Conservation (phyloP, 2,888 invertebrate genomes). For the Himalopsyche tibetana region DNA sequence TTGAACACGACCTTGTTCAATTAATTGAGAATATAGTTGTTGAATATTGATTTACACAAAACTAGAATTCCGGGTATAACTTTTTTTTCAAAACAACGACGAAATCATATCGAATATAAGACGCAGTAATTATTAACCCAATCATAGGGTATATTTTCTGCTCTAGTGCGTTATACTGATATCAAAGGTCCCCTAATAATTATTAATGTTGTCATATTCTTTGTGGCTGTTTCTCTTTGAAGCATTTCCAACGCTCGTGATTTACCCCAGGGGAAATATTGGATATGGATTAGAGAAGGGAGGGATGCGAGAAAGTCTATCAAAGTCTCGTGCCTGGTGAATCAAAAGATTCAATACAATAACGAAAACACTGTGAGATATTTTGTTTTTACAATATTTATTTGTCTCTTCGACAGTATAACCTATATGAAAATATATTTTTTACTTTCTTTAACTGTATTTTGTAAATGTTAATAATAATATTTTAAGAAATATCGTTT, state of each 20-base stretch:
- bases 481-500: no score
- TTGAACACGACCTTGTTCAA: no score
- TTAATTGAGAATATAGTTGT: no score
- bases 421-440: no score
- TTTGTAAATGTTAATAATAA: no score
- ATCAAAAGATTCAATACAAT: slow-evolving; percentile 12
- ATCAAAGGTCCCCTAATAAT: slow-evolving; percentile 9
- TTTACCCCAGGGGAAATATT: slow-evolving; percentile 24
- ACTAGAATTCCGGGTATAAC: no score
- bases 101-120: no score
- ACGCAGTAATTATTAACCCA: slow-evolving; percentile 4
- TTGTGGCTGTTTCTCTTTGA: slow-evolving; percentile 20
- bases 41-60: no score
- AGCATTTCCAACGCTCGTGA: slow-evolving; percentile 10
- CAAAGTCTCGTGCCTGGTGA: slow-evolving; percentile 1
- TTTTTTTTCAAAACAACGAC: no score
- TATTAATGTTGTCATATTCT: slow-evolving; percentile 17
- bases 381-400: background rate
- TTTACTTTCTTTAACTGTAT: no score
- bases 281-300: slow-evolving; percentile 16
- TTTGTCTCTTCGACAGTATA: no score
- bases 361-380: background rate
- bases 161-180: background rate
- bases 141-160: background rate
- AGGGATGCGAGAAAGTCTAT: slow-evolving; percentile 4